phyloP scores from a whole-genome alignment of 2,888 invertebrate genomes.

The Lobophora halterata region DNA sequence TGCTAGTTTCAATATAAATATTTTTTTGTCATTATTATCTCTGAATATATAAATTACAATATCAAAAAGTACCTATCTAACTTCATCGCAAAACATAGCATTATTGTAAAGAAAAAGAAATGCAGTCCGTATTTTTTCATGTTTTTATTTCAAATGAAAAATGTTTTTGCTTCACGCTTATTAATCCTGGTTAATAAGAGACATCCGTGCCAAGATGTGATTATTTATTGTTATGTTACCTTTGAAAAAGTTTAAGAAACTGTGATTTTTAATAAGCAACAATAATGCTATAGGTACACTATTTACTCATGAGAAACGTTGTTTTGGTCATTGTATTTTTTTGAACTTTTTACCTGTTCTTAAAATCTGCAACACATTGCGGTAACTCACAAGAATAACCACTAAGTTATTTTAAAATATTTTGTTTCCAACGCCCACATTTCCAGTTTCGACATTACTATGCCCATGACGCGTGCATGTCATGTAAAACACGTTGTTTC shows the following conservation, averaged over 20 bases:
- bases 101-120: slow-evolving; percentile 19
- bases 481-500: slow-evolving; percentile 42
- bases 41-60: neutral
- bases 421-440: slow-evolving; percentile 40
- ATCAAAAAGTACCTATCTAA: neutral
- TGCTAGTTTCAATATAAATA: slow-evolving; percentile 7
- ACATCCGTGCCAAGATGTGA: slow-evolving; percentile 52
- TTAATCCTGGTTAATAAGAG: slow-evolving; percentile 50
- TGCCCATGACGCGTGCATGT: slow-evolving; percentile 37
- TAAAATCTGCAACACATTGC: too few species aligned
- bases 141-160: slow-evolving; percentile 48
- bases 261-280: too few species aligned
- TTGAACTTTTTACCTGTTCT: too few species aligned
- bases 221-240: slow-evolving; percentile 15
- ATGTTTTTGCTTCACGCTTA: slow-evolving; percentile 50
- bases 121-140: slow-evolving; percentile 31
- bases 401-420: slow-evolving; percentile 19
- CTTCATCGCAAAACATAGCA: slow-evolving; percentile 1
- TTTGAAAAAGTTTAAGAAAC: too few species aligned
- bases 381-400: slow-evolving; percentile 11
- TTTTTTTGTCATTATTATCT: neutral
- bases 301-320: too few species aligned
- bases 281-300: too few species aligned
- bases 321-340: too few species aligned
- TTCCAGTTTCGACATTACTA: slow-evolving; percentile 40